Evolutionary conservation across 1,140 invertebrate species (phyloP).

Genomic region (Arctopsyche grandis): DNA sequence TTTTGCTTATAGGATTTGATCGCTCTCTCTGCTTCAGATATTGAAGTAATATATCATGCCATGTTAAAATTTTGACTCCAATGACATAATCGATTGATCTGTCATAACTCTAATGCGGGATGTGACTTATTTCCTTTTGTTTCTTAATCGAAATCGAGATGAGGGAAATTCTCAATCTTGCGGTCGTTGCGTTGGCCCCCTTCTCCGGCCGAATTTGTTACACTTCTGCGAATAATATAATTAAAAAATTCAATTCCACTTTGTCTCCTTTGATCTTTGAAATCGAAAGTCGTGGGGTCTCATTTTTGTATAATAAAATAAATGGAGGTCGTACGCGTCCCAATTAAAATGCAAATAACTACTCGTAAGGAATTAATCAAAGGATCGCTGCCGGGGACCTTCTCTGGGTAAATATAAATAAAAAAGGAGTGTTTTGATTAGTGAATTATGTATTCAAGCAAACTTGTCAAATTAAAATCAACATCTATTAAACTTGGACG

Average conservation of each 20-base stretch:
- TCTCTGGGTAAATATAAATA: not conserved
- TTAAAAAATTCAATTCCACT: slow-evolving; percentile 26
- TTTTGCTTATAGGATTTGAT: too few species aligned
- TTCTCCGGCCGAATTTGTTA: not conserved
- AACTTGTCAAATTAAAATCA: slow-evolving; percentile 44
- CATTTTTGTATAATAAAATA: slow-evolving; percentile 34
- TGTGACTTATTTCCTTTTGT: too few species aligned
- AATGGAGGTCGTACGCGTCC: not conserved
- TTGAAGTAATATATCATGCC: too few species aligned
- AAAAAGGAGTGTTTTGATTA: slow-evolving; percentile 34
- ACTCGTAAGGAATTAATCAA: slow-evolving; percentile 45
- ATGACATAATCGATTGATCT: too few species aligned
- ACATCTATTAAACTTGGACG: slow-evolving; percentile 27
- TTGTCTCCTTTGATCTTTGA: slow-evolving; percentile 31
- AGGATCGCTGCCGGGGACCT: slow-evolving; percentile 6
- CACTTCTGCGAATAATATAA: slow-evolving; percentile 21
- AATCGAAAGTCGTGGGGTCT: slow-evolving; percentile 1
- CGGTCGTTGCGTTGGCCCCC: too few species aligned
- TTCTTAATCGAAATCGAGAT: too few species aligned
- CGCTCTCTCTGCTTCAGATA: too few species aligned
- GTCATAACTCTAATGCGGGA: too few species aligned
- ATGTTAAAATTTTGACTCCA: too few species aligned
- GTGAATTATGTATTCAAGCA: slow-evolving; percentile 38
- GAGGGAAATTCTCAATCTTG: too few species aligned
- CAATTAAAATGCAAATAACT: slow-evolving; percentile 49